Evolutionary conservation across 1,140 invertebrate genomes (phyloP).

Genomic region (Leguminivora glycinivorella): DNA sequence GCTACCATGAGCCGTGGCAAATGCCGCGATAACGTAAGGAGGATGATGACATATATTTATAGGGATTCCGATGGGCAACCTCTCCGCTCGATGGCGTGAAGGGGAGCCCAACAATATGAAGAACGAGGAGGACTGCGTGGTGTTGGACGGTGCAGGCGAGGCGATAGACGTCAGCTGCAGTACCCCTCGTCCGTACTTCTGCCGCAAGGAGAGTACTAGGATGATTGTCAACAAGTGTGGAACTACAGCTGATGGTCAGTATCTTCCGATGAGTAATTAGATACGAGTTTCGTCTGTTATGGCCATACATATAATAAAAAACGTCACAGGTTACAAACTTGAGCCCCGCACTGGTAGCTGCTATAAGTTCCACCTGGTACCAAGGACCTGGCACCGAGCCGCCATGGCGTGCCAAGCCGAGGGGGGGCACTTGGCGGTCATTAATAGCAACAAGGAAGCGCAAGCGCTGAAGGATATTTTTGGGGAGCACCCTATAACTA

Average conservation of each 20-base stretch:
- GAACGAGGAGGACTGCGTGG: background rate
- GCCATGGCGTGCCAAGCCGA: background rate
- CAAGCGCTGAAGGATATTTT: background rate
- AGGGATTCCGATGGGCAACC: background rate
- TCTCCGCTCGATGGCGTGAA: background rate
- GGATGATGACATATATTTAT: too few species aligned
- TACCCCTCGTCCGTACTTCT: background rate
- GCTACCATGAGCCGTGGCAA: too few species aligned
- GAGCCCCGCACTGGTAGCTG: background rate
- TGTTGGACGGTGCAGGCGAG: background rate
- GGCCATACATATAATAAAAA: too few species aligned
- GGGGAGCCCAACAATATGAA: background rate
- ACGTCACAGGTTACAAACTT: background rate
- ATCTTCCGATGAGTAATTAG: background rate
- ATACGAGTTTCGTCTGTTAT: too few species aligned
- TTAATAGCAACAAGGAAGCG: background rate
- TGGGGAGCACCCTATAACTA: background rate
- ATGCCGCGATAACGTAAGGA: too few species aligned
- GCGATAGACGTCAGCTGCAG: background rate
- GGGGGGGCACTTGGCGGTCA: background rate
- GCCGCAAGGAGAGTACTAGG: background rate
- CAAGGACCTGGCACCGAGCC: background rate
- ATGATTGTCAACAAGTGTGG: background rate
- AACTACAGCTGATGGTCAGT: background rate
- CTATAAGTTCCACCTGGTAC: background rate